Evolutionary conservation across 2,113 vertebrate species (phyloP).

Genomic region (Chionis minor): DNA sequence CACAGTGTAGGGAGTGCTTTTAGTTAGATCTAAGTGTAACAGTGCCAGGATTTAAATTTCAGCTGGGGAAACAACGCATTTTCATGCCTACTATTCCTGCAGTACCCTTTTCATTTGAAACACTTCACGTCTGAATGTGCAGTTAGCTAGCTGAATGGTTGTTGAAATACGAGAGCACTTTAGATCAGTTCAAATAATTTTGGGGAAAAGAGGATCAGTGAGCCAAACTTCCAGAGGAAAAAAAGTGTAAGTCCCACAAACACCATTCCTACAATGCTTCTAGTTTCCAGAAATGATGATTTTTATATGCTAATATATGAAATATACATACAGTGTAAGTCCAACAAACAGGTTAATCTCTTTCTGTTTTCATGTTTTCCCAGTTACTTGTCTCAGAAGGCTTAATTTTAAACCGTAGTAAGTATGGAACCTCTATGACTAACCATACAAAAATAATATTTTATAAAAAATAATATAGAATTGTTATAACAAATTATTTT

Average conservation of each 20-base stretch:
- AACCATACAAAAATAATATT: background rate
- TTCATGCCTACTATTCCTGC: background rate
- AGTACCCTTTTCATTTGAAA: background rate
- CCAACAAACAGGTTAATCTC: background rate
- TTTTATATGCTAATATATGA: background rate
- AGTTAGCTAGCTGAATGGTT: background rate
- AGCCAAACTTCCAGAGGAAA: background rate
- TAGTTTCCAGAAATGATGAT: background rate
- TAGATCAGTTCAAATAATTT: background rate
- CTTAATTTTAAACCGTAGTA: background rate
- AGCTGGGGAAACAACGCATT: background rate
- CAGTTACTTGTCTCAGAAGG: background rate
- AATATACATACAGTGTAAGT: background rate
- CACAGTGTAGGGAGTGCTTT: background rate
- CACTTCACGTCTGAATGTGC: background rate
- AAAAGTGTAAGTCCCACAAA: background rate
- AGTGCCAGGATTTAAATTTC: background rate
- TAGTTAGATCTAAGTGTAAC: background rate
- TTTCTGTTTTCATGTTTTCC: background rate
- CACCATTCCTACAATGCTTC: background rate
- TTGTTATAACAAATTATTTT: background rate
- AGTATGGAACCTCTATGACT: background rate
- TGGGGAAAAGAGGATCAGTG: background rate
- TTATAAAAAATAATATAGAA: background rate
- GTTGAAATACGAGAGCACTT: background rate